phyloP scores from a whole-genome alignment of 2,797 vertebrate species.

The Petrocephalus schoutedeni region DNA sequence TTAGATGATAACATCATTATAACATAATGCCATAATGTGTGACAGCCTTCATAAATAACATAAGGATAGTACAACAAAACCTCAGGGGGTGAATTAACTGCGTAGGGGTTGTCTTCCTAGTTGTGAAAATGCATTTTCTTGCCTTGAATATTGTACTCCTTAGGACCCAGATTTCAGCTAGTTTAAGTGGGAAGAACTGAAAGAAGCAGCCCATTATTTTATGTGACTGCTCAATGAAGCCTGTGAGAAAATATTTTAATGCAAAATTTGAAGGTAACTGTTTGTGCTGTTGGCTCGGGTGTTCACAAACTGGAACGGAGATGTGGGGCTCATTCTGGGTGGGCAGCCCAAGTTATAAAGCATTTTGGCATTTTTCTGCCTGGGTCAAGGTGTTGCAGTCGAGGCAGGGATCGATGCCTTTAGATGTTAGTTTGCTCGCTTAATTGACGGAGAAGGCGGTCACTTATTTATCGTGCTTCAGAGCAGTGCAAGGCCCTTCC shows the following conservation, averaged over 20 bases:
- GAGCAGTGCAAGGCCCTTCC: neutral
- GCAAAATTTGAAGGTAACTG: neutral
- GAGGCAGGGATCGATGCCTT: neutral
- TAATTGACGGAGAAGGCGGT: slow-evolving; percentile 4
- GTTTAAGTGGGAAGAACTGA: neutral
- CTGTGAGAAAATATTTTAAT: slow-evolving; percentile 14
- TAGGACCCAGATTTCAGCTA: neutral
- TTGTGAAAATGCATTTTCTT: neutral
- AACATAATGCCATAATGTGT: slow-evolving; percentile 11
- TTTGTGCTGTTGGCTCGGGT: neutral
- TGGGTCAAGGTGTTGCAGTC: neutral
- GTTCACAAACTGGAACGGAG: slow-evolving; percentile 7
- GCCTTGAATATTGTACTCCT: neutral
- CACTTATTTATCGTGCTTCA: neutral
- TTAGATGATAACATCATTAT: slow-evolving; percentile 12
- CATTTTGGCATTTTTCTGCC: neutral
- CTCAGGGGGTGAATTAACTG: neutral
- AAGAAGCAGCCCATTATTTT: neutral
- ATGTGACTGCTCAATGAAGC: slow-evolving; percentile 10
- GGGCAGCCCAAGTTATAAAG: neutral
- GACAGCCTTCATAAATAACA: neutral
- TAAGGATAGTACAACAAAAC: neutral
- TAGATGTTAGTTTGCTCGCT: neutral
- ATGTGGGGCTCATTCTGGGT: slow-evolving; percentile 5
- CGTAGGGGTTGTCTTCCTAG: neutral